Percentiles rank a stretch among this genome's conserved stretches.
Conservation (phyloP, 2,113 vertebrate species). For the Tringa solitaria region DNA sequence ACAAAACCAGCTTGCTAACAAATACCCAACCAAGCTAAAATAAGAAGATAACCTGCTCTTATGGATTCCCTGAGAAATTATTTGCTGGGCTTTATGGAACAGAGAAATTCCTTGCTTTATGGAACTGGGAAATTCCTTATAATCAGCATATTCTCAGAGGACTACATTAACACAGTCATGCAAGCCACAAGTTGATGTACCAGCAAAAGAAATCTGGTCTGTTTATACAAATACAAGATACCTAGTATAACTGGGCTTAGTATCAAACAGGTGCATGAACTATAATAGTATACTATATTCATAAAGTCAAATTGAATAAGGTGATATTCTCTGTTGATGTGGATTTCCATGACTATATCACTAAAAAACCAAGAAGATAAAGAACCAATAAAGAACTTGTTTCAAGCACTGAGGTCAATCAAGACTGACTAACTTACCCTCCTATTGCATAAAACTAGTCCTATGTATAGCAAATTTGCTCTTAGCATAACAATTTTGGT, state of each 20-base stretch:
- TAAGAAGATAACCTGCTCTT: not conserved
- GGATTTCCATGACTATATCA: not conserved
- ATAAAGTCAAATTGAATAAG: not conserved
- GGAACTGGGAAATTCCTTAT: not conserved
- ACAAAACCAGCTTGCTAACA: not conserved
- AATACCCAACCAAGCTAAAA: not conserved
- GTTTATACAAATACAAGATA: not conserved
- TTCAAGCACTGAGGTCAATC: not conserved
- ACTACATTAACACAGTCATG: not conserved
- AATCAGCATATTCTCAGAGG: not conserved
- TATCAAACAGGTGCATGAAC: not conserved
- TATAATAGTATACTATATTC: not conserved
- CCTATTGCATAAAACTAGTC: not conserved
- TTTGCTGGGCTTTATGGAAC: not conserved
- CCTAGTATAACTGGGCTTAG: accelerated
- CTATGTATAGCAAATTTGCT: not conserved
- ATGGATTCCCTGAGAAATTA: not conserved
- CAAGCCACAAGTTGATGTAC: not conserved
- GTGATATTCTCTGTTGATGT: not conserved
- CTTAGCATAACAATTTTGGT: not conserved
- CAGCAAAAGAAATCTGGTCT: not conserved
- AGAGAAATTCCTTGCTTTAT: not conserved
- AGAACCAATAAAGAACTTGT: not conserved
- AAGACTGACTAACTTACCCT: not conserved
- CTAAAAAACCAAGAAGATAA: not conserved